These are phyloP conservation scores for Acrossocheilus fasciatus DNA, from an alignment of 2,797 vertebrate species.

Conservation along the genomic window DNA sequence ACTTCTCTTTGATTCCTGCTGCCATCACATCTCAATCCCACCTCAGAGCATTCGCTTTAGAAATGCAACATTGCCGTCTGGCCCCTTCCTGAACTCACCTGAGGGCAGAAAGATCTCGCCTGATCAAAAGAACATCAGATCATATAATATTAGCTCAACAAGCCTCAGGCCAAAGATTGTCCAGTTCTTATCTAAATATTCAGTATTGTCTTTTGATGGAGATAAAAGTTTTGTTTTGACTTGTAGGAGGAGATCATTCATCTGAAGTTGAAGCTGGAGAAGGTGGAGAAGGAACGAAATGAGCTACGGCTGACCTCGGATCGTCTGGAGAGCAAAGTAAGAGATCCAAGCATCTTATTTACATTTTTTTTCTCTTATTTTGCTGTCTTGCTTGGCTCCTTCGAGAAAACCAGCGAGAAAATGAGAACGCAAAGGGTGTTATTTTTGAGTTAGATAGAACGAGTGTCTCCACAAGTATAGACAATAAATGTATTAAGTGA, in stretches of 20 bases:
- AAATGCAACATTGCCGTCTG: neutral
- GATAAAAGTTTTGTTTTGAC: slow-evolving; percentile 3
- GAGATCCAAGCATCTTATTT: neutral
- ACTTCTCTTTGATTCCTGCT: slow-evolving; percentile 30
- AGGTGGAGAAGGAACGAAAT: slow-evolving; percentile 94
- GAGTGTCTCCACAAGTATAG: neutral
- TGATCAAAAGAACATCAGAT: slow-evolving; percentile 24
- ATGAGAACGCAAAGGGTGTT: neutral
- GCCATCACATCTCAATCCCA: neutral
- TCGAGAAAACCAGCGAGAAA: neutral
- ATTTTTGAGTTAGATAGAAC: neutral
- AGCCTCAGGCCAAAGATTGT: slow-evolving; percentile 17
- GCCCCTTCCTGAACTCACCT: slow-evolving; percentile 14
- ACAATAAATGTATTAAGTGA: neutral
- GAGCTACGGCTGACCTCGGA: slow-evolving; percentile 92
- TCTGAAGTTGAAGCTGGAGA: slow-evolving; percentile 90
- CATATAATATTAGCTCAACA: slow-evolving; percentile 11
- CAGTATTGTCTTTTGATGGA: neutral
- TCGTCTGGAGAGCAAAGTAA: slow-evolving; percentile 93
- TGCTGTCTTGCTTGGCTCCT: neutral
- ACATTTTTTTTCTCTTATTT: no score
- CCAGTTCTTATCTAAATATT: slow-evolving; percentile 1
- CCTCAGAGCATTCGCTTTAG: slow-evolving; percentile 36
- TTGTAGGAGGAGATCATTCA: slow-evolving; percentile 94
- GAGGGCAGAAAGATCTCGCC: slow-evolving; percentile 1